These are phyloP conservation scores for Diprion similis DNA, from an alignment of 1,140 invertebrate species.

Conservation along the genomic window DNA sequence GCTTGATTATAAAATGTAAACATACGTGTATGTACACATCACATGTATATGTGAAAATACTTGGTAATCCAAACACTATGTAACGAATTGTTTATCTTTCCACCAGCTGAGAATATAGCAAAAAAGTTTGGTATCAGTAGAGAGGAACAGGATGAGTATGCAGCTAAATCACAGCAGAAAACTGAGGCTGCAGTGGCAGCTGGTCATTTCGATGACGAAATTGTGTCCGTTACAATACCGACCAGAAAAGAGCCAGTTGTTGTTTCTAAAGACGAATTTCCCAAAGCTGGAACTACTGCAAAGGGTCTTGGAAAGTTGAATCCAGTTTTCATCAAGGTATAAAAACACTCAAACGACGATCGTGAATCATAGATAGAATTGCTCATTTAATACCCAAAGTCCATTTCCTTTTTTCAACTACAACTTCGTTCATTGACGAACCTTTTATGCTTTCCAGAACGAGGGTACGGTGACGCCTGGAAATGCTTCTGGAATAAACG, in stretches of 20 bases:
- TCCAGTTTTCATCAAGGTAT: constrained; percentile 70
- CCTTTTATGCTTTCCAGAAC: constrained; percentile 30
- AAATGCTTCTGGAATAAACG: constrained; percentile 85
- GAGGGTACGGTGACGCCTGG: constrained; percentile 80
- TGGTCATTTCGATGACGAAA: constrained; percentile 77
- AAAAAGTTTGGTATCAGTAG: constrained; percentile 73
- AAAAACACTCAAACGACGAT: not conserved
- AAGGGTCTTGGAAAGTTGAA: constrained; percentile 69
- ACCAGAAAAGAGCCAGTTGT: constrained; percentile 61
- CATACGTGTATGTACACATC: not conserved
- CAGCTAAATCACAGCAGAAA: constrained; percentile 76
- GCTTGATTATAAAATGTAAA: constrained; percentile 11
- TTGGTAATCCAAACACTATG: not conserved
- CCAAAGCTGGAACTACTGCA: constrained; percentile 66
- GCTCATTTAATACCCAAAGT: no score
- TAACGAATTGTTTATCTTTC: constrained; percentile 16
- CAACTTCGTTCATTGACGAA: constrained; percentile 10
- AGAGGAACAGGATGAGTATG: constrained; percentile 79
- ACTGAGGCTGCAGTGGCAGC: constrained; percentile 69
- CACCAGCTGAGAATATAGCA: constrained; percentile 80
- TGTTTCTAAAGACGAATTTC: constrained; percentile 74
- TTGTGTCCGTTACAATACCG: constrained; percentile 68
- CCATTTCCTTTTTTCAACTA: not conserved
- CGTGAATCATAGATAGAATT: no score
- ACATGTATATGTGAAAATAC: constrained; percentile 19